phyloP scores from a whole-genome alignment of 2,888 invertebrate genomes.

The Aspidapion aeneum region DNA sequence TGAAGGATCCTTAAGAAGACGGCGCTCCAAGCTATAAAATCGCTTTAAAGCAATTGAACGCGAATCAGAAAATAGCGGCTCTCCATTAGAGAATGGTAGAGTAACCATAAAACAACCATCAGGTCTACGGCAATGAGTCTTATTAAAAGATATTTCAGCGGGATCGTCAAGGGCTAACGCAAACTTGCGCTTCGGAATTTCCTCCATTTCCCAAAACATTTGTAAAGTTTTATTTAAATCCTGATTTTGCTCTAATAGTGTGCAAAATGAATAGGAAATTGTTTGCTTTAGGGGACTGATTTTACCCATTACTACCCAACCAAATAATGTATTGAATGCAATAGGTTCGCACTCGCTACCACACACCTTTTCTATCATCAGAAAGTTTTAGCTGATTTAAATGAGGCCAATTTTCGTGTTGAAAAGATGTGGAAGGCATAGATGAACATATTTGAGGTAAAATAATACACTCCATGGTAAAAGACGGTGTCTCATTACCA shows the following conservation, averaged over 20 bases:
- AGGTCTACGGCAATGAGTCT: not conserved
- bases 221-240: not conserved
- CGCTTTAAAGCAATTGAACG: not conserved
- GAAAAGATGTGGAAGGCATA: not conserved
- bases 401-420: not conserved
- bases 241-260: not conserved
- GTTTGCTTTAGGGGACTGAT: not conserved
- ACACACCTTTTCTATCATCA: not conserved
- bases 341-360: too few relatives aligned
- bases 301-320: not conserved
- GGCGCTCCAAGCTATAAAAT: not conserved
- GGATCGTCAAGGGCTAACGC: not conserved
- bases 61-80: not conserved
- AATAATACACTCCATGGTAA: too few relatives aligned
- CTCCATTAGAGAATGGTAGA: not conserved
- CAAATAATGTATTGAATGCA: not conserved
- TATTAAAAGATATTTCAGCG: not conserved
- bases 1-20: not conserved
- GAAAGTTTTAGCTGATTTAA: not conserved
- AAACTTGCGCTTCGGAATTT: not conserved
- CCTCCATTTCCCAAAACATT: too few relatives aligned
- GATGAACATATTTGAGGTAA: not conserved
- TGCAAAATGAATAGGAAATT: not conserved
- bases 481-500: too few relatives aligned
- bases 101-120: not conserved